Evolutionary conservation across 1,140 invertebrate species (phyloP).

Genomic region (Drosophila saltans): DNA sequence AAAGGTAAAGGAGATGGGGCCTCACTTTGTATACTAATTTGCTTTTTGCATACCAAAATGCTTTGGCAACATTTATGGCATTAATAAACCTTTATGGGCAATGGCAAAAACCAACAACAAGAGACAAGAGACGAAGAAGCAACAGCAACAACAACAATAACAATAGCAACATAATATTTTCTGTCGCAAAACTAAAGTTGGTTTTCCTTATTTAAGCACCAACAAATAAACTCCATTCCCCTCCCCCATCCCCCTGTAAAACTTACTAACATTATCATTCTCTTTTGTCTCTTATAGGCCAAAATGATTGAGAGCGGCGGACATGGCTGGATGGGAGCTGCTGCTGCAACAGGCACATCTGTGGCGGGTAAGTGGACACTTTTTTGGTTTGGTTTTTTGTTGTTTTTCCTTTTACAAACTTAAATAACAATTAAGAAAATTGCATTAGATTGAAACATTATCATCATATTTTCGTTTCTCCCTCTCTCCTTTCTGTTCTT

Average conservation of each 20-base stretch:
- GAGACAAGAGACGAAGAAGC: neutral
- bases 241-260: neutral
- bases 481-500: conserved; percentile 17
- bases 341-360: conserved; percentile 75
- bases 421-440: conserved; percentile 39
- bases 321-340: conserved; percentile 79
- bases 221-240: neutral
- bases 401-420: conserved; percentile 3
- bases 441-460: conserved; percentile 8
- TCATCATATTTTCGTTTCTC: conserved; percentile 29
- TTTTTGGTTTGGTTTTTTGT: conserved; percentile 3
- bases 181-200: conserved; percentile 12
- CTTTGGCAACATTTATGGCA: conserved; percentile 74
- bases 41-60: conserved; percentile 75
- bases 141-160: conserved; percentile 1
- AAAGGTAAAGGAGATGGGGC: conserved; percentile 30
- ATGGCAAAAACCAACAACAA: conserved; percentile 28
- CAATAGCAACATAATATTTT: conserved; percentile 4
- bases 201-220: conserved; percentile 1
- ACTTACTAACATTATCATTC: conserved; percentile 28
- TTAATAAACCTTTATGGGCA: conserved; percentile 79
- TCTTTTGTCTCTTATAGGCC: conserved; percentile 59
- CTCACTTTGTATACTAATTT: conserved; percentile 81
- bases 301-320: conserved; percentile 81
- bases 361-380: conserved; percentile 76